These are phyloP conservation scores for Trachythela sp. DNA, from an alignment of 64 coral and sea anemone species.

Conservation along the genomic window DNA sequence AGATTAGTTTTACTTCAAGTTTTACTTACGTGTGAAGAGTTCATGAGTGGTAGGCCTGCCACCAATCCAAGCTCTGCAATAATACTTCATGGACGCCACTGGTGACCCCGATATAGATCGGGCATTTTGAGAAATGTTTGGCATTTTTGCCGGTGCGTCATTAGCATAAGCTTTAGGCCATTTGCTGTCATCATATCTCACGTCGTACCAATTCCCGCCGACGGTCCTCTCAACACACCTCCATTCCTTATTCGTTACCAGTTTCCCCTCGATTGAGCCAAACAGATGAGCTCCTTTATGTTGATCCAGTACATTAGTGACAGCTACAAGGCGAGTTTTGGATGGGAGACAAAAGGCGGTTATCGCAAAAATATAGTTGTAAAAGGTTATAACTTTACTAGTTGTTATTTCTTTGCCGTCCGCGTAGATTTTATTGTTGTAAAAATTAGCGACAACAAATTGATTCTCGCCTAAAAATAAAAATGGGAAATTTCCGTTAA, in stretches of 20 bases:
- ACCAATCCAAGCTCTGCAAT: not conserved
- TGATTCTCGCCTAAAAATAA: not conserved
- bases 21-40: not conserved
- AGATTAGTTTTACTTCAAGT: not conserved
- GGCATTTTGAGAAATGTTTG: not conserved
- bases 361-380: not conserved
- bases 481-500: not conserved
- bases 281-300: not conserved
- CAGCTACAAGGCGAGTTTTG: not conserved
- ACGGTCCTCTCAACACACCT: not conserved
- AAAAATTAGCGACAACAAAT: not conserved
- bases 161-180: not conserved
- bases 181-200: not conserved
- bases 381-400: not conserved
- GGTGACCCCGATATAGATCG: not conserved
- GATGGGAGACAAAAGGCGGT: not conserved
- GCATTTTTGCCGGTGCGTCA: too few species aligned
- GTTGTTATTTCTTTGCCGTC: not conserved
- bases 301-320: not conserved
- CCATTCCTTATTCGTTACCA: slow-evolving; percentile 18
- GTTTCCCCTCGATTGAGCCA: not conserved
- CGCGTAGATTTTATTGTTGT: not conserved
- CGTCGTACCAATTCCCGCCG: not conserved
- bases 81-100: not conserved
- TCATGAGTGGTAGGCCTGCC: not conserved